Conservation (phyloP, 1,140 invertebrate genomes). For the Rhyacophila brunnea region DNA sequence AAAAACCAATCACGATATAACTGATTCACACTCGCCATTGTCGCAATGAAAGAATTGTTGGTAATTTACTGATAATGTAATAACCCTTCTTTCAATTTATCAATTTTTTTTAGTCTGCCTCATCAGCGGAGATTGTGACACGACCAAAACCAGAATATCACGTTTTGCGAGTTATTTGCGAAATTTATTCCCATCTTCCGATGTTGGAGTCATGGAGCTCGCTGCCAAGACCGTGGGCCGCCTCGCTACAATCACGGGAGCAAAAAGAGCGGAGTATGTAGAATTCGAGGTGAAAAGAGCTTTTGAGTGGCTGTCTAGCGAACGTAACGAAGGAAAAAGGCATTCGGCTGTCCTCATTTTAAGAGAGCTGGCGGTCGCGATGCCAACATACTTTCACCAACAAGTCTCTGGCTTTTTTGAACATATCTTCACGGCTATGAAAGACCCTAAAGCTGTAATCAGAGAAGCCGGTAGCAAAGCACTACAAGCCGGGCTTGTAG, state of each 20-base stretch:
- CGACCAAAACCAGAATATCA: constrained; percentile 84
- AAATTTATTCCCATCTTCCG: constrained; percentile 85
- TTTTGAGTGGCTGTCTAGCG: constrained; percentile 89
- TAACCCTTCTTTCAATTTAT: no score
- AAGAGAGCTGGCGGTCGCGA: constrained; percentile 90
- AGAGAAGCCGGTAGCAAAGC: constrained; percentile 92
- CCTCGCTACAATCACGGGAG: constrained; percentile 86
- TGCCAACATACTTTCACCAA: constrained; percentile 98
- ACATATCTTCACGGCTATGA: constrained; percentile 88
- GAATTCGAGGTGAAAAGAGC: constrained; percentile 95
- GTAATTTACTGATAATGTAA: no score
- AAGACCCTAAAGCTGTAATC: constrained; percentile 90
- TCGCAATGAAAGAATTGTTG: no score
- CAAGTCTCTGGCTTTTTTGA: constrained; percentile 97
- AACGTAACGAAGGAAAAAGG: constrained; percentile 84
- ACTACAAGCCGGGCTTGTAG: constrained; percentile 85
- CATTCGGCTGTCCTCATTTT: constrained; percentile 91
- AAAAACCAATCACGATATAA: no score
- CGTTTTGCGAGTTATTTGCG: constrained; percentile 92
- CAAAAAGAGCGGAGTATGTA: constrained; percentile 91
- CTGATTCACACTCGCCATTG: no score
- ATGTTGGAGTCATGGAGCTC: constrained; percentile 91
- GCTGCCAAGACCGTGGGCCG: constrained; percentile 93
- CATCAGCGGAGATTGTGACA: constrained; percentile 89
- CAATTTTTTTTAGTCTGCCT: constrained; percentile 71